Percentiles rank a stretch among this genome's conserved stretches.
Conservation (phyloP, 2,797 vertebrate genomes). For the Mustela erminea region DNA sequence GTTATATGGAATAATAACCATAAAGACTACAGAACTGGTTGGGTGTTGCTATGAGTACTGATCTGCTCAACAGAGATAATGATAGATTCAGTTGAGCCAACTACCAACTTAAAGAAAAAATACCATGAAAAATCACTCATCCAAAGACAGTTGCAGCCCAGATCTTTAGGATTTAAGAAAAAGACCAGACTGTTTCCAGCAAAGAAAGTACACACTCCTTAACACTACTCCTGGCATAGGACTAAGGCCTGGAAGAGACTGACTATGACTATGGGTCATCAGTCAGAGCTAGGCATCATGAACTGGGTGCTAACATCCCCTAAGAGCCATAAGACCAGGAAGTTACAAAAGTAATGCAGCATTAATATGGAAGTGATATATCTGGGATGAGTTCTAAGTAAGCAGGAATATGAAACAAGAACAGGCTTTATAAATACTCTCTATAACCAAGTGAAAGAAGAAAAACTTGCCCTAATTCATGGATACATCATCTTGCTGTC, state of each 20-base stretch:
- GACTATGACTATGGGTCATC: not conserved
- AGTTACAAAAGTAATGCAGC: not conserved
- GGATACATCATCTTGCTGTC: not conserved
- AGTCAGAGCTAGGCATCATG: not conserved
- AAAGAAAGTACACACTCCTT: not conserved
- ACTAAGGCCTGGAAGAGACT: not conserved
- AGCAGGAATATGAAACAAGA: not conserved
- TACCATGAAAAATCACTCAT: not conserved
- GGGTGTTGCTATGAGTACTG: not conserved
- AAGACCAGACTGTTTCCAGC: not conserved
- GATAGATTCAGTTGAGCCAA: not conserved
- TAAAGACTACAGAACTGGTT: not conserved
- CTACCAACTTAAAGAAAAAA: slow-evolving; percentile 2
- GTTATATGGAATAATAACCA: not conserved
- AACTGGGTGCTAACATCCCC: not conserved
- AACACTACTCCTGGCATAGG: not conserved
- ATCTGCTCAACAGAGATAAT: not conserved
- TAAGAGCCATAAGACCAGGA: not conserved
- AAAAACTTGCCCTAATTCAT: not conserved
- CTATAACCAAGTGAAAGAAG: not conserved
- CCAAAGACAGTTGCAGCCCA: not conserved
- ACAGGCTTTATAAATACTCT: not conserved
- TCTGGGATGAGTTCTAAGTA: not conserved
- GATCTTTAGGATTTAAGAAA: not conserved
- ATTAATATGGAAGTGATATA: not conserved